Base-by-base conservation (phyloP, 1,140 invertebrate species). In the Globodera rostochiensis region DNA sequence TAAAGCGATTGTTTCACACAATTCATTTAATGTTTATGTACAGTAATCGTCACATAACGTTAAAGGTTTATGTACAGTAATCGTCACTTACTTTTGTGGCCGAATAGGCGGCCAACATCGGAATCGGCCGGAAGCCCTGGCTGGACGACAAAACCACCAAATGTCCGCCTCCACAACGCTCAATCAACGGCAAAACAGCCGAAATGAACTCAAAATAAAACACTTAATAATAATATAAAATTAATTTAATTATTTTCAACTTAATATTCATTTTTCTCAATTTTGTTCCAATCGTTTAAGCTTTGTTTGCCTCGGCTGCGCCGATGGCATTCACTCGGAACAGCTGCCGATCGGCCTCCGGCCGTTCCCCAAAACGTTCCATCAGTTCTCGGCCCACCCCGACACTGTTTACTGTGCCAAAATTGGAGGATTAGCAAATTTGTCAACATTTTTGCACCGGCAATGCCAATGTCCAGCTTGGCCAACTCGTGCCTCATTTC, bases 61-160 rank as follows among this genome's bases (percentile, higher is more conserved):
- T 7, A 77, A 47, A 15, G 79, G 47, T n/a, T 70, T 70, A 19
- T 77, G 13, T 45, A 69, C 21, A 70, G n/a, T 8, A 15, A 80
- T 79, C 67, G 4, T 21, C 11, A n/a, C 6, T 73, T 45, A 71
- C 85, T 74, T 88, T 88, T 6, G 87, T 66, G 19, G 87, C 80
- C 60, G 77, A 87, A 80, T 88, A 88, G n/a, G 87, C 84, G 25
- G 87, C 87, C 11, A 88, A 60, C 25, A 88, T 53, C 25, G 87
- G 87, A 64, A 88, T 89, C 46, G 87, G 87, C 45, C 86, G 84
- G 60, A 83, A 73, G 45, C 87, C 87, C 80, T 88, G 87, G 66
- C 74, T 84, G 2, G 86, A 88, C 25, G 87, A 89, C 13, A 88
- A 80, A 66, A 88, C 87, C 69, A 88, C 88, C 73, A 88, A 87